These are phyloP conservation scores for Agrochola circellaris DNA, from an alignment of 2,888 invertebrate genomes.

Conservation along the genomic window DNA sequence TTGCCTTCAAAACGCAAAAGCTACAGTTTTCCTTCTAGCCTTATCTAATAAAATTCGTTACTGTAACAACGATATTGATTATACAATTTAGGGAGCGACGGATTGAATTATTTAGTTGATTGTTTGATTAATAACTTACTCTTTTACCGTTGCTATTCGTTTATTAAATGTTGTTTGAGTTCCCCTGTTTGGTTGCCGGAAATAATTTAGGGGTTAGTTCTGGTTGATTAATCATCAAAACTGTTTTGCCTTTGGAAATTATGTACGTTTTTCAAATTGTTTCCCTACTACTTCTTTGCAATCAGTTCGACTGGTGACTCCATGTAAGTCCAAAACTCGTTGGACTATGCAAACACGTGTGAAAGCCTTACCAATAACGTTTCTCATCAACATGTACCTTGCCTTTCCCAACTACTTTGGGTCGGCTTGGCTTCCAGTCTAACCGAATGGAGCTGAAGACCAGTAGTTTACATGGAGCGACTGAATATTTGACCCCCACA, in stretches of 20 bases:
- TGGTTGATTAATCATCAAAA: slow-evolving; percentile 16
- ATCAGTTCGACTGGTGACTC: neutral
- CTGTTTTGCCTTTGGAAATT: neutral
- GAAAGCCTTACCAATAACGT: neutral
- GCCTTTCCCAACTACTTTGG: too few species aligned
- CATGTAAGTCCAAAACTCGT: neutral
- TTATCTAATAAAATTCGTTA: slow-evolving; percentile 46
- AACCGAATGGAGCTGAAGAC: too few species aligned
- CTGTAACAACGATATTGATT: slow-evolving; percentile 62
- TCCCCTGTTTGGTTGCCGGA: slow-evolving; percentile 29
- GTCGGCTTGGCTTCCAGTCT: too few species aligned
- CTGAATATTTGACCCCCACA: too few species aligned
- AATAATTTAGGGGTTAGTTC: slow-evolving; percentile 11
- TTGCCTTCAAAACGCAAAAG: slow-evolving; percentile 11
- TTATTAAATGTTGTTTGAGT: slow-evolving; percentile 43
- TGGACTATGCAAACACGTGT: neutral
- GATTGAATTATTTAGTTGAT: slow-evolving; percentile 62
- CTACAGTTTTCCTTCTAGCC: slow-evolving; percentile 8
- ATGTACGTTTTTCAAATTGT: neutral
- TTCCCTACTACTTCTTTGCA: neutral
- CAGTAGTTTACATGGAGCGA: too few species aligned
- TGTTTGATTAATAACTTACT: slow-evolving; percentile 55
- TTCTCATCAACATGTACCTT: too few species aligned
- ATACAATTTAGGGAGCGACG: slow-evolving; percentile 57
- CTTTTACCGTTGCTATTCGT: slow-evolving; percentile 36